Evolutionary conservation across 2,113 vertebrate species (phyloP).

Genomic region (Tonatia bakeri): DNA sequence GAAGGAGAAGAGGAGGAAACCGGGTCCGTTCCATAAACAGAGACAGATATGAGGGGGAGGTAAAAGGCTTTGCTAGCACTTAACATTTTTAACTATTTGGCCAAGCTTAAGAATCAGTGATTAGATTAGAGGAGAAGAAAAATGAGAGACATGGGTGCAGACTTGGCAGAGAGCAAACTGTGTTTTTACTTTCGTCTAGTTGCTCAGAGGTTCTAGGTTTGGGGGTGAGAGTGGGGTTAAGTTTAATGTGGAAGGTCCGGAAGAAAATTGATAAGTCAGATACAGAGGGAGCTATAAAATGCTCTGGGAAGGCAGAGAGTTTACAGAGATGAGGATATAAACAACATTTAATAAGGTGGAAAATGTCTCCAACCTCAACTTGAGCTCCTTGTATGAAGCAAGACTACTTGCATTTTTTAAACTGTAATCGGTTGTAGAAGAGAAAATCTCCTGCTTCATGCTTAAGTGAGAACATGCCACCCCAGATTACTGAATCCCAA

Average conservation of each 20-base stretch:
- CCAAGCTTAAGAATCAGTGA: slow-evolving; percentile 80
- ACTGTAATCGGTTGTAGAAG: slow-evolving; percentile 66
- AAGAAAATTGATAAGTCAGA: slow-evolving; percentile 57
- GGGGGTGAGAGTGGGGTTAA: neutral
- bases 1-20: slow-evolving; percentile 85
- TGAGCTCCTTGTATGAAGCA: slow-evolving; percentile 55
- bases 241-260: slow-evolving; percentile 45
- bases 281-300: slow-evolving; percentile 64
- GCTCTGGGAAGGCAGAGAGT: slow-evolving; percentile 58
- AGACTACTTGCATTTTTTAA: slow-evolving; percentile 35
- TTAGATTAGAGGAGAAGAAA: slow-evolving; percentile 83
- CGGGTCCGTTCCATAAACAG: slow-evolving; percentile 86
- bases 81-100: slow-evolving; percentile 86
- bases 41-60: slow-evolving; percentile 85
- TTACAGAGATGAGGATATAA: slow-evolving; percentile 68
- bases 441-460: slow-evolving; percentile 61
- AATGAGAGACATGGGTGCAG: slow-evolving; percentile 57
- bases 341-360: slow-evolving; percentile 65
- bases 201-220: slow-evolving; percentile 36
- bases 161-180: slow-evolving; percentile 9
- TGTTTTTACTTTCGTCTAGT: slow-evolving; percentile 23
- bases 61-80: slow-evolving; percentile 80
- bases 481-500: slow-evolving; percentile 61
- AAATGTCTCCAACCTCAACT: slow-evolving; percentile 63
- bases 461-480: slow-evolving; percentile 74